These are phyloP conservation scores for Mus caroli DNA, from an alignment of 2,797 vertebrate species.

Conservation along the genomic window DNA sequence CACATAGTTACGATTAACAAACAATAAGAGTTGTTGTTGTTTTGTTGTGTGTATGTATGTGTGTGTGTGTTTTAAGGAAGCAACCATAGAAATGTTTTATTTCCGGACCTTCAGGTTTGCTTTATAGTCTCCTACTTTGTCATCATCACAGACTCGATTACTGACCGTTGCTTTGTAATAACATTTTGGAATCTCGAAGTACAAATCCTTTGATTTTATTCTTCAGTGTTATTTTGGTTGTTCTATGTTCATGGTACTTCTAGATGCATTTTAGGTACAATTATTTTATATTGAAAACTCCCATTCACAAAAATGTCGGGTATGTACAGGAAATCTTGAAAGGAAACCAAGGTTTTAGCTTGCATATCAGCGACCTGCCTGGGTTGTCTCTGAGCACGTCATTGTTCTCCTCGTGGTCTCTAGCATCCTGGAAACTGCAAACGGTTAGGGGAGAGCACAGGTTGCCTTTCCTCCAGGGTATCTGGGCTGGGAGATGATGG, in stretches of 20 bases:
- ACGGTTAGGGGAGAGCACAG: not conserved
- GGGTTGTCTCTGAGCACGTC: not conserved
- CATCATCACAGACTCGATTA: not conserved
- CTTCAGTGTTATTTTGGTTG: slow-evolving; percentile 24
- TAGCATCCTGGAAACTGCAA: not conserved
- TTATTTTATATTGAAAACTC: slow-evolving; percentile 34
- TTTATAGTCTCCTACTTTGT: not conserved
- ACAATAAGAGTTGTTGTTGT: not conserved
- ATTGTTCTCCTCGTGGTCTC: not conserved
- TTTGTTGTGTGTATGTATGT: no score
- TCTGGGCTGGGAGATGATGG: not conserved
- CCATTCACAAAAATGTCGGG: not conserved
- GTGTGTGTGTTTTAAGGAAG: not conserved
- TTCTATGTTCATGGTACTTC: slow-evolving; percentile 2
- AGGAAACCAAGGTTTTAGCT: not conserved
- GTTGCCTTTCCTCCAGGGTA: not conserved
- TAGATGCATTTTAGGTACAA: not conserved
- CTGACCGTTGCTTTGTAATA: slow-evolving; percentile 32
- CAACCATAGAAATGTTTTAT: not conserved
- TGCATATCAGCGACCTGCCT: not conserved
- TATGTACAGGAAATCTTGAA: slow-evolving; percentile 25
- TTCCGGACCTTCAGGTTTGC: not conserved
- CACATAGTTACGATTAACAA: no score
- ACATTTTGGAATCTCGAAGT: not conserved
- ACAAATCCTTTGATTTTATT: slow-evolving; percentile 5